Conservation (phyloP, 1,140 invertebrate genomes). For the Bombus turneri region DNA sequence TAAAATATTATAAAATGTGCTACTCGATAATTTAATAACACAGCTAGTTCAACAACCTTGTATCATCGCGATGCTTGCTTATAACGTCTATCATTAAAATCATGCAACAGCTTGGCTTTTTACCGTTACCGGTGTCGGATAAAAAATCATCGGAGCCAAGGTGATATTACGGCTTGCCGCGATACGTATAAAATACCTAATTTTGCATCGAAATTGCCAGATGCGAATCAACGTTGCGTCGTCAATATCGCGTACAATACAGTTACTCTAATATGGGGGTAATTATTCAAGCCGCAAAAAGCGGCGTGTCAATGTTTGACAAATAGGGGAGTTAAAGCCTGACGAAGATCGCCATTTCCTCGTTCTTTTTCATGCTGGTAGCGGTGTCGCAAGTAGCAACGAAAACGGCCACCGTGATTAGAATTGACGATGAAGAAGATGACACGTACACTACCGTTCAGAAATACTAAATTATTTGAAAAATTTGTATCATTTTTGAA, state of each 20-base stretch:
- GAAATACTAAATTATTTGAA: background rate
- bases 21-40: constrained; percentile 2
- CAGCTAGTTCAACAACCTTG: background rate
- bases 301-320: constrained; percentile 9
- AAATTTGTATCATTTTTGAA: too few relatives aligned
- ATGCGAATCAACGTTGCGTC: background rate
- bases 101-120: background rate
- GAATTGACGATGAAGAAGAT: background rate
- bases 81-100: constrained; percentile 9
- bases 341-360: background rate
- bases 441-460: background rate
- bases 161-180: background rate
- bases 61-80: background rate
- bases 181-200: constrained; percentile 19
- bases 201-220: background rate
- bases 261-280: constrained; percentile 15
- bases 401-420: constrained; percentile 17
- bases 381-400: background rate
- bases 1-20: background rate
- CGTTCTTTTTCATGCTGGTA: too few relatives aligned
- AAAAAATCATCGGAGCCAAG: background rate
- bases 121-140: constrained; percentile 6
- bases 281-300: background rate
- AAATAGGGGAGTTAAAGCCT: background rate
- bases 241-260: constrained; percentile 10